Conservation (phyloP, 1,140 invertebrate genomes). For the Drosophila lacteicornis region DNA sequence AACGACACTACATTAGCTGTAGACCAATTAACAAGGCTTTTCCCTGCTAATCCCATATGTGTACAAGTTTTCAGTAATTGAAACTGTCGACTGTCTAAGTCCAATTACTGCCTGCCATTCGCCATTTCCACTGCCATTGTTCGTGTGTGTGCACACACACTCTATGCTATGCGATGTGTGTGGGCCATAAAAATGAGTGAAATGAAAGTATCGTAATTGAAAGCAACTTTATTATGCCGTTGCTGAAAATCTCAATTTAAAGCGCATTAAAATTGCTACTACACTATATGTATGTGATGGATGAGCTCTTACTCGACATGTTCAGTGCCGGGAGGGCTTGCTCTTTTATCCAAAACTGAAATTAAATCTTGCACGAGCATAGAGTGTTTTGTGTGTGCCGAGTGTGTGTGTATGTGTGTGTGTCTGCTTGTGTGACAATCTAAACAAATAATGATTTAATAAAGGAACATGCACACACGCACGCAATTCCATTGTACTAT, state of each 20-base stretch:
- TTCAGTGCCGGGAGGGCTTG: conserved; percentile 37
- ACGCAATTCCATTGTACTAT: conserved; percentile 70
- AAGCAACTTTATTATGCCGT: conserved; percentile 51
- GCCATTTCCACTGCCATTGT: conserved; percentile 18
- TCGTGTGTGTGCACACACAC: conserved; percentile 1
- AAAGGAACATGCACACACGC: conserved; percentile 52
- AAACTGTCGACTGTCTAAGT: conserved; percentile 61
- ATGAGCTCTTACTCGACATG: conserved; percentile 42
- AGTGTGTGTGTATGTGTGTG: conserved; percentile 21
- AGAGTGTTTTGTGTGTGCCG: neutral
- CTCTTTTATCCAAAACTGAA: conserved; percentile 67
- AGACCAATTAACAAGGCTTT: conserved; percentile 64
- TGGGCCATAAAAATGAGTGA: conserved; percentile 41
- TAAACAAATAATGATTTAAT: conserved; percentile 79
- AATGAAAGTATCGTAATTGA: conserved; percentile 54
- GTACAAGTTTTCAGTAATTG: conserved; percentile 67
- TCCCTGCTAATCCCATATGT: conserved; percentile 57
- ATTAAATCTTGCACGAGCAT: conserved; percentile 31
- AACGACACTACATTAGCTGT: conserved; percentile 62
- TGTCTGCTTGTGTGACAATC: conserved; percentile 53
- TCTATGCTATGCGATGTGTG: conserved; percentile 13
- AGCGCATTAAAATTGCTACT: conserved; percentile 46
- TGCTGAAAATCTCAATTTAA: conserved; percentile 55
- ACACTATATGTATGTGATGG: conserved; percentile 32
- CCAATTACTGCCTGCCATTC: conserved; percentile 59